Percentiles rank a stretch among this genome's conserved stretches.
Conservation (phyloP, 2,797 vertebrate genomes). For the Clarias pachynema region DNA sequence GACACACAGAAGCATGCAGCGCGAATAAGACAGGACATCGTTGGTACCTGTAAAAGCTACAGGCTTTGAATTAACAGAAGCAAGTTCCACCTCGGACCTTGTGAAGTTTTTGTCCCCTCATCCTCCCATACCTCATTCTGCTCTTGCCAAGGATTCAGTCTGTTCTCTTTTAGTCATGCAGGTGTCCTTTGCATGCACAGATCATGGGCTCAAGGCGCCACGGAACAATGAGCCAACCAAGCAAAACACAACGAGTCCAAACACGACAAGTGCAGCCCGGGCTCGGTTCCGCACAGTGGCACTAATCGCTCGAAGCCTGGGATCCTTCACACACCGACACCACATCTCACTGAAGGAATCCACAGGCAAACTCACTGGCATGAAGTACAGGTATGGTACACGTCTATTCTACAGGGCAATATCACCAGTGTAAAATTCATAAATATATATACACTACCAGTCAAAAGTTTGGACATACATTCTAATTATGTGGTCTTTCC, state of each 20-base stretch:
- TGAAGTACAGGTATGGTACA: constrained; percentile 88
- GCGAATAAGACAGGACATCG: background rate
- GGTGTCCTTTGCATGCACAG: constrained; percentile 97
- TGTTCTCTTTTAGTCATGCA: constrained; percentile 82
- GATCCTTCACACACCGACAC: constrained; percentile 93
- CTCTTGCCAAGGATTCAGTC: constrained; percentile 17
- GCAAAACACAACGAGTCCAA: constrained; percentile 88
- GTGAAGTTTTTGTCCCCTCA: background rate
- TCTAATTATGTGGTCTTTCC: too few species aligned
- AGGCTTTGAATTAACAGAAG: constrained; percentile 1
- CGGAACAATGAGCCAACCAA: constrained; percentile 95
- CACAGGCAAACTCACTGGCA: constrained; percentile 96
- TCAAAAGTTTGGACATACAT: too few species aligned
- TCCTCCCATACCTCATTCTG: background rate
- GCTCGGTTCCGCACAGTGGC: constrained; percentile 96
- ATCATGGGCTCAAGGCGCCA: constrained; percentile 91
- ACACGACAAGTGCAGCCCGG: constrained; percentile 81
- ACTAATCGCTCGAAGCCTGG: constrained; percentile 94
- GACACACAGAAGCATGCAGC: constrained; percentile 1
- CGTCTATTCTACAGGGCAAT: constrained; percentile 2
- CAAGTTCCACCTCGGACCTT: constrained; percentile 13
- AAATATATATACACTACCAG: too few species aligned
- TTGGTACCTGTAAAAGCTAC: constrained; percentile 13
- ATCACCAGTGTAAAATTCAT: background rate
- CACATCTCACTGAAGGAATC: constrained; percentile 98